phyloP scores from a whole-genome alignment of 2,888 invertebrate genomes.

The Unio pictorum region DNA sequence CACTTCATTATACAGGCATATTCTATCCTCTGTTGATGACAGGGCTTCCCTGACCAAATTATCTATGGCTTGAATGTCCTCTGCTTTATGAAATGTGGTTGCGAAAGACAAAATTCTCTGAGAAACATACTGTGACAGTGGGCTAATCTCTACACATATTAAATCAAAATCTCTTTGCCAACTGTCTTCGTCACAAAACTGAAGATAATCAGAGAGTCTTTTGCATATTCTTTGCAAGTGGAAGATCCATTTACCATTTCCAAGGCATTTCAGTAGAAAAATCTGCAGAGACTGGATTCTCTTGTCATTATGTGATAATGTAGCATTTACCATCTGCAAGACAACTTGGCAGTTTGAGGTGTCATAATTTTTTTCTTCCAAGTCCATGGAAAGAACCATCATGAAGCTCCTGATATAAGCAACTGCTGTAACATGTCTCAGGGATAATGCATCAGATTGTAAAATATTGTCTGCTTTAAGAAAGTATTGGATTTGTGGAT shows the following conservation, averaged over 20 bases:
- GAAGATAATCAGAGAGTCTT: not conserved
- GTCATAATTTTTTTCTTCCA: not conserved
- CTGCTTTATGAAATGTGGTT: no score
- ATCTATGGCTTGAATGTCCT: no score
- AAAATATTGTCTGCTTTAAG: no score
- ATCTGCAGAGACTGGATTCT: not conserved
- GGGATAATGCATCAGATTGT: not conserved
- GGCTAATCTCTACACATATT: no score
- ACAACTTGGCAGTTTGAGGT: not conserved
- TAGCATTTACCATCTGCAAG: slow-evolving; percentile 4
- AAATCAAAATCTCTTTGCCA: no score
- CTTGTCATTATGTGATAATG: not conserved
- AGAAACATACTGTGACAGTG: no score
- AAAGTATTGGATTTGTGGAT: no score
- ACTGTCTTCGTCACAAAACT: no score
- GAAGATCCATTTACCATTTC: not conserved
- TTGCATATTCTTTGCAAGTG: not conserved
- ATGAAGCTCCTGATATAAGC: slow-evolving; percentile 7
- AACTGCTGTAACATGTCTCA: slow-evolving; percentile 8
- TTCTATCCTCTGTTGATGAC: no score
- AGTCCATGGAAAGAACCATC: not conserved
- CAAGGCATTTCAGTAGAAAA: not conserved
- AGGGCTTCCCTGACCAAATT: no score
- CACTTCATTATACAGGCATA: no score
- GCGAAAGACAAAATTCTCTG: no score